Conservation (phyloP, 2,888 invertebrate species). For the Pardosa pseudoannulata region DNA sequence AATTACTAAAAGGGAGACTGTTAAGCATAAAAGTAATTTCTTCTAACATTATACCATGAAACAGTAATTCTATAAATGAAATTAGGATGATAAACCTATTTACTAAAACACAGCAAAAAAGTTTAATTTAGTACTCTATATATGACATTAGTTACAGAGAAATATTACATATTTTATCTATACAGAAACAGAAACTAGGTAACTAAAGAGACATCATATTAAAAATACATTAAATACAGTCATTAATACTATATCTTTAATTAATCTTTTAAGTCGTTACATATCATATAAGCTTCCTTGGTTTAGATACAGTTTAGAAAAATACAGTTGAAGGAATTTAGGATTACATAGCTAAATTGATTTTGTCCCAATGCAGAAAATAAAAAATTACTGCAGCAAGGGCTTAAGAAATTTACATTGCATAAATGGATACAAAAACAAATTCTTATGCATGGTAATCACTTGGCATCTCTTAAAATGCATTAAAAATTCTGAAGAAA, state of each 20-base stretch:
- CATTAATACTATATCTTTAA: neutral
- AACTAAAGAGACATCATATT: no score
- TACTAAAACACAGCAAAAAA: constrained; percentile 11
- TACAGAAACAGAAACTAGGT: no score
- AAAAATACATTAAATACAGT: neutral
- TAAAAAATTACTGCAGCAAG: neutral
- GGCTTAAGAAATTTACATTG: neutral
- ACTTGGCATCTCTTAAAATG: neutral
- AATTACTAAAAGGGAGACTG: neutral
- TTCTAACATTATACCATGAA: neutral
- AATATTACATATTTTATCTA: neutral
- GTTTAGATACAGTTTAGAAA: neutral
- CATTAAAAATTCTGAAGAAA: neutral
- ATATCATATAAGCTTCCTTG: neutral
- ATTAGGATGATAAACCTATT: neutral
- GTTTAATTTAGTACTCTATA: neutral
- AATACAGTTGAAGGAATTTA: no score
- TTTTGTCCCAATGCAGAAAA: neutral
- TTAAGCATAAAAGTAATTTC: neutral
- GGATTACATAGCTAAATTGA: no score
- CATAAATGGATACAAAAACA: neutral
- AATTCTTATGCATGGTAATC: no score
- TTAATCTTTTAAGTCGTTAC: neutral
- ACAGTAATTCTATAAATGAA: neutral
- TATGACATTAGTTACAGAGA: neutral